Conservation (phyloP, 92 coral and sea anemone genomes). For the Siderastrea radians region DNA sequence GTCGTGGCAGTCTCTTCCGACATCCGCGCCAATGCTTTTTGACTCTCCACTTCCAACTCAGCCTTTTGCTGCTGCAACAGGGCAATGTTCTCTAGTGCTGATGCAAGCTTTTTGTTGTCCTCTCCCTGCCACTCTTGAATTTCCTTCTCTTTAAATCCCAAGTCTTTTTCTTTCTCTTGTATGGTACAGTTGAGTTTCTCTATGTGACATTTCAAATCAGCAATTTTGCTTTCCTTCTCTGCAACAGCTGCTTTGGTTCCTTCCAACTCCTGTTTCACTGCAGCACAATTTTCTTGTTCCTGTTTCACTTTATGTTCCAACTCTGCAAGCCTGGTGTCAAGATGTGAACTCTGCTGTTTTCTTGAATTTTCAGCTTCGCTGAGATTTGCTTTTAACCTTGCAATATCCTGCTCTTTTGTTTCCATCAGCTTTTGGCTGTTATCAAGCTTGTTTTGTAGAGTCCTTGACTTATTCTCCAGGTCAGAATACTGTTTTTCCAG, state of each 20-base stretch:
- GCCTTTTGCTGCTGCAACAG: conserved; percentile 69
- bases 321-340: conserved; percentile 50
- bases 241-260: conserved; percentile 51
- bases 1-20: conserved; percentile 53
- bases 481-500: conserved; percentile 63
- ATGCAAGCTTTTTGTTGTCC: conserved; percentile 26
- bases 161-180: conserved; percentile 61
- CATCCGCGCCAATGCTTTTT: conserved; percentile 68
- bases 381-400: conserved; percentile 57
- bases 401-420: conserved; percentile 69
- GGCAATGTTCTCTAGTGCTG: conserved; percentile 43
- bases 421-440: conserved; percentile 67
- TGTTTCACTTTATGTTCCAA: conserved; percentile 60
- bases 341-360: conserved; percentile 54
- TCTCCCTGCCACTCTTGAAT: conserved; percentile 51
- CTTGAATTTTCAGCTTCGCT: conserved; percentile 57
- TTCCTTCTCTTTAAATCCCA: conserved; percentile 52
- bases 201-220: conserved; percentile 32
- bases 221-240: conserved; percentile 30
- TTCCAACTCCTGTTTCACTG: conserved; percentile 58
- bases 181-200: conserved; percentile 37
- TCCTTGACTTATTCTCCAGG: conserved; percentile 52
- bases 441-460: conserved; percentile 62
- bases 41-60: conserved; percentile 51
- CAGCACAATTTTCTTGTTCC: conserved; percentile 50